Evolutionary conservation across 2,888 invertebrate genomes (phyloP).

Genomic region (Limnephilus auricula): DNA sequence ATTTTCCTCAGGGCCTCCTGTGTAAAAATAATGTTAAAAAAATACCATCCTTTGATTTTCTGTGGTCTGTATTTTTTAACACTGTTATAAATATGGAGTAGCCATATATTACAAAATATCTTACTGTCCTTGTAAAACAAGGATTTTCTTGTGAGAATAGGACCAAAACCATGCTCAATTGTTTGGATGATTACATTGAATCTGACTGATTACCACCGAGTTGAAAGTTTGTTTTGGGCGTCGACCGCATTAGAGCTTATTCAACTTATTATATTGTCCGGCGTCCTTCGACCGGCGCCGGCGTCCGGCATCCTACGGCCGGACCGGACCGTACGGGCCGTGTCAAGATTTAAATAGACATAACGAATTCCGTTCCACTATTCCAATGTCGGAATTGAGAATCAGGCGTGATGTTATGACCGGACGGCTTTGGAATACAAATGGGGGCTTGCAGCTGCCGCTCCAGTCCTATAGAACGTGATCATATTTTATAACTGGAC

Average conservation of each 20-base stretch:
- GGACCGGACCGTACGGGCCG: background rate
- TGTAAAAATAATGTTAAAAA: too few relatives aligned
- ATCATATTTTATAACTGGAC: slow-evolving; percentile 57
- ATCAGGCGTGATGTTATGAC: slow-evolving; percentile 64
- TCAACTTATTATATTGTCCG: too few relatives aligned
- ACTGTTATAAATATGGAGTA: background rate
- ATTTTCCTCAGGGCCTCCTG: too few relatives aligned
- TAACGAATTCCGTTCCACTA: slow-evolving; percentile 61
- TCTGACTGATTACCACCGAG: background rate
- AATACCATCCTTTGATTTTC: too few relatives aligned
- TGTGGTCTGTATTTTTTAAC: too few relatives aligned
- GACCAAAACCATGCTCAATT: background rate
- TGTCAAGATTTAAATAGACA: slow-evolving; percentile 64
- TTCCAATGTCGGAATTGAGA: slow-evolving; percentile 63
- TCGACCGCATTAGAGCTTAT: background rate
- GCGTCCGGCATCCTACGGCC: background rate
- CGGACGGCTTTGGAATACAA: slow-evolving; percentile 62
- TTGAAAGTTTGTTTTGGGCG: background rate
- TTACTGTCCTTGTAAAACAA: background rate
- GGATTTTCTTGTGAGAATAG: background rate
- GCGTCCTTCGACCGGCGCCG: background rate
- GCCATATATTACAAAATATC: too few relatives aligned
- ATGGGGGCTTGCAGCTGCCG: slow-evolving; percentile 48
- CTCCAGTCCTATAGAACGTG: slow-evolving; percentile 55
- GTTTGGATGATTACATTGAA: background rate